Conservation (phyloP, 1,140 invertebrate species). For the Tetragnatha versicolor region DNA sequence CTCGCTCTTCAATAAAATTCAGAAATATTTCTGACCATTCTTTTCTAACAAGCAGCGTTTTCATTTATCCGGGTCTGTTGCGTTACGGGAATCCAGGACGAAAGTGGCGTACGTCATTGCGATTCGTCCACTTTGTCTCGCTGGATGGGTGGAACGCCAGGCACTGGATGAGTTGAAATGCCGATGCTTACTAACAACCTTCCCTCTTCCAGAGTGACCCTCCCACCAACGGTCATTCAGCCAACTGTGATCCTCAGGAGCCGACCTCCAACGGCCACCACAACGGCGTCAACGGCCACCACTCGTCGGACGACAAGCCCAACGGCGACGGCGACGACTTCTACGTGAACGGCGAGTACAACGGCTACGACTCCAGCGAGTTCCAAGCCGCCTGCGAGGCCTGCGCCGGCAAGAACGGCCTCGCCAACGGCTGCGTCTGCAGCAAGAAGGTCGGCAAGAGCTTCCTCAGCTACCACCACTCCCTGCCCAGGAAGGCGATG, state of each 20-base stretch:
- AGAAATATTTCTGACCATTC: too few relatives aligned
- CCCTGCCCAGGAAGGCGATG: constrained; percentile 35
- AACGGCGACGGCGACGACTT: constrained; percentile 36
- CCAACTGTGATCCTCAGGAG: not conserved
- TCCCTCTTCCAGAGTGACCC: constrained; percentile 28
- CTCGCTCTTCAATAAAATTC: too few relatives aligned
- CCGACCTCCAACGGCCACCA: constrained; percentile 5
- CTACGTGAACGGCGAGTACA: constrained; percentile 50
- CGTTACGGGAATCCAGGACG: too few relatives aligned
- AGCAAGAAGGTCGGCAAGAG: constrained; percentile 15
- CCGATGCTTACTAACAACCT: too few relatives aligned
- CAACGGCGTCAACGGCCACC: constrained; percentile 3
- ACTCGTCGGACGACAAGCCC: not conserved
- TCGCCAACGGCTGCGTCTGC: constrained; percentile 34
- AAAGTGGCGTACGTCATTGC: too few relatives aligned
- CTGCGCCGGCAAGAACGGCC: constrained; percentile 28
- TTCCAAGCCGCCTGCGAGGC: constrained; percentile 28
- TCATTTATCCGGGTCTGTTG: too few relatives aligned
- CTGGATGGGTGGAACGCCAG: too few relatives aligned
- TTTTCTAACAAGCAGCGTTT: too few relatives aligned
- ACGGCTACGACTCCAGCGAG: constrained; percentile 46
- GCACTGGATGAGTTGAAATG: too few relatives aligned
- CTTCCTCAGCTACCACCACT: constrained; percentile 42
- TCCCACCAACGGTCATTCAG: not conserved
- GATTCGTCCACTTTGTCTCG: too few relatives aligned